A percentile compares a stretch with the other conserved stretches of the same genome.
Evolutionary conservation across 2,888 invertebrate species (phyloP).

Genomic region (Argyra leucocephala): DNA sequence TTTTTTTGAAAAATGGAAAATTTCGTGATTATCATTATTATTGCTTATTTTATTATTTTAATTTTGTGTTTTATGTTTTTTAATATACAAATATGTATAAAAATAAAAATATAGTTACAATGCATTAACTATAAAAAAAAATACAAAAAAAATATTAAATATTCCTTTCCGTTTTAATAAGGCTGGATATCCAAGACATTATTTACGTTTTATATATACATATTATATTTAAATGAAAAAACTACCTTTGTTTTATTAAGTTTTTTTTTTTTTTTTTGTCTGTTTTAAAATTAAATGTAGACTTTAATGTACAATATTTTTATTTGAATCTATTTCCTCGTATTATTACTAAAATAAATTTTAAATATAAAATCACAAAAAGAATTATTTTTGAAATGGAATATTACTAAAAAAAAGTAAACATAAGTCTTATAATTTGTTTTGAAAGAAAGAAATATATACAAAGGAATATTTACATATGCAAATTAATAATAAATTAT

Average conservation of each 20-base stretch:
- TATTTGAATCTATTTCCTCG: background rate
- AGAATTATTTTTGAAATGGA: background rate
- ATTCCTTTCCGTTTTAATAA: slow-evolving; percentile 32
- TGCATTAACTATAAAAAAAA: slow-evolving; percentile 16
- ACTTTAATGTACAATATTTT: slow-evolving; percentile 26
- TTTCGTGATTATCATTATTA: too few species aligned
- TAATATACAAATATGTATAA: slow-evolving; percentile 13
- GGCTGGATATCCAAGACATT: slow-evolving; percentile 46
- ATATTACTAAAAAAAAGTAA: too few species aligned
- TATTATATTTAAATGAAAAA: slow-evolving; percentile 7
- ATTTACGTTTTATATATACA: slow-evolving; percentile 29
- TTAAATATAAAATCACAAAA: background rate
- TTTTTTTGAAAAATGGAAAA: too few species aligned
- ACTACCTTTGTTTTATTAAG: background rate
- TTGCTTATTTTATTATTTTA: background rate
- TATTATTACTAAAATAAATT: background rate
- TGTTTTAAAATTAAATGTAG: background rate
- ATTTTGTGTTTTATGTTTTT: slow-evolving; percentile 12
- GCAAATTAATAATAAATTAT: too few species aligned
- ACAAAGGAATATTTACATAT: too few species aligned
- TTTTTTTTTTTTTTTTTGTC: slow-evolving; percentile 5
- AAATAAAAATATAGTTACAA: slow-evolving; percentile 17
- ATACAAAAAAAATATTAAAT: slow-evolving; percentile 17
- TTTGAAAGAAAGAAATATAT: too few species aligned
- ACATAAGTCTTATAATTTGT: too few species aligned